Conservation (phyloP, 2,888 invertebrate genomes). For the Tromatobia lineatoria region DNA sequence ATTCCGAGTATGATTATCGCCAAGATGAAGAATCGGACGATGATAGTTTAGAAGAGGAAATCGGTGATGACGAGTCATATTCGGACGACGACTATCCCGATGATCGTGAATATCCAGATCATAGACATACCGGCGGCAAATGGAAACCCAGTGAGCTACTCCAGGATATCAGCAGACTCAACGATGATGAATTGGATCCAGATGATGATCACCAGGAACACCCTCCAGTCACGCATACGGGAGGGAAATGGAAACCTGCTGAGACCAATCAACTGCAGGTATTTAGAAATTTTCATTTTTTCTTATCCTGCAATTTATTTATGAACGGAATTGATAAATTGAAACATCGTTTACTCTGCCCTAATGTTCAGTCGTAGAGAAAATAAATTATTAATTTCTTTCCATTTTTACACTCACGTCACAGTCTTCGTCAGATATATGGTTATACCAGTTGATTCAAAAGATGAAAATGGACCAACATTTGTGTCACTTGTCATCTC, state of each 20-base stretch:
- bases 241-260: conserved; percentile 89
- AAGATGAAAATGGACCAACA: too few relatives aligned
- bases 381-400: not conserved
- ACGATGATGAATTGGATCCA: conserved; percentile 82
- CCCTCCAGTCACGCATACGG: conserved; percentile 87
- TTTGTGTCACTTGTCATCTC: too few relatives aligned
- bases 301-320: not conserved
- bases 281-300: conserved; percentile 18
- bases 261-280: conserved; percentile 74
- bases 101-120: conserved; percentile 86
- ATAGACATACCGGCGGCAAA: conserved; percentile 89
- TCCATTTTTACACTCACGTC: not conserved
- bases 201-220: conserved; percentile 78
- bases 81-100: conserved; percentile 85
- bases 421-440: not conserved
- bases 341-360: too few relatives aligned
- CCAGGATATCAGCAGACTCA: conserved; percentile 80
- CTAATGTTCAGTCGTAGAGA: too few relatives aligned
- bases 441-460: too few relatives aligned
- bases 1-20: conserved; percentile 78
- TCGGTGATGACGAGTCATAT: conserved; percentile 87
- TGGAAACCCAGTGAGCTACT: conserved; percentile 89
- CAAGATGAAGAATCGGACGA: conserved; percentile 81
- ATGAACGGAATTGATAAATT: too few relatives aligned
- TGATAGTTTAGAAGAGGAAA: conserved; percentile 82